Evolutionary conservation across 2,888 invertebrate genomes (phyloP), one percentile per base, ranked within the genome.

Genomic region (Candidula unifasciata): DNA sequence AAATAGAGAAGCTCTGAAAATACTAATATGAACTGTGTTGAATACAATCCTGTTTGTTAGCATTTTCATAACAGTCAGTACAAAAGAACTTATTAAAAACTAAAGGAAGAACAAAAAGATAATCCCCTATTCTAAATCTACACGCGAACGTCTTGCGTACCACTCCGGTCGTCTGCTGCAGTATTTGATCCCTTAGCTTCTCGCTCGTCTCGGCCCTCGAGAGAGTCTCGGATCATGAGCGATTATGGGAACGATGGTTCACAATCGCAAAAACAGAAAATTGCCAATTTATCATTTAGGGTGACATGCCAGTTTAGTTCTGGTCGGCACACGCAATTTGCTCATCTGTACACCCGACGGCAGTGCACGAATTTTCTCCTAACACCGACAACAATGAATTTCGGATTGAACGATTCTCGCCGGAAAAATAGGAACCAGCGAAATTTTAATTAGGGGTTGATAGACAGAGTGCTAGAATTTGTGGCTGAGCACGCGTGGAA

Each of bases 281-380:
- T 84, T 86, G 86, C 79, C 84, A 81, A 86, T 86, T 84, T 84
- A 84, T 84, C 84, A 82, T 84, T 82, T 82, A 82, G 54, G 79
- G 73, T 86, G 86, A 86, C 86, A 86, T 82, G 74, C 82, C 86
- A 86, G 82, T 86, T 86, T 79, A 82, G 71, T 69, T 52, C 83
- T n/a, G 30, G 79, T 57, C 52, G 79, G 54, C 74, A 35, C 86
- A 86, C 86, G 86, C 86, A 80, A 86, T 86, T 78, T 78, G 81
- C 79, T 80, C 79, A 73, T 82, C 85, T 76, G 77, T 85, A 79
- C 68, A 68, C 37, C 64, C 66, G 1, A 68, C 44, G 24, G 44
- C 68, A 68, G 79, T 79, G 79, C 68, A 35, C 68, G 44, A 37
- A 52, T 79, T 68, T 79, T 66, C 66, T 37, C 44, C 24, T 27